These are phyloP conservation scores for Tuta absoluta DNA, from an alignment of 2,888 invertebrate genomes.

Conservation along the genomic window DNA sequence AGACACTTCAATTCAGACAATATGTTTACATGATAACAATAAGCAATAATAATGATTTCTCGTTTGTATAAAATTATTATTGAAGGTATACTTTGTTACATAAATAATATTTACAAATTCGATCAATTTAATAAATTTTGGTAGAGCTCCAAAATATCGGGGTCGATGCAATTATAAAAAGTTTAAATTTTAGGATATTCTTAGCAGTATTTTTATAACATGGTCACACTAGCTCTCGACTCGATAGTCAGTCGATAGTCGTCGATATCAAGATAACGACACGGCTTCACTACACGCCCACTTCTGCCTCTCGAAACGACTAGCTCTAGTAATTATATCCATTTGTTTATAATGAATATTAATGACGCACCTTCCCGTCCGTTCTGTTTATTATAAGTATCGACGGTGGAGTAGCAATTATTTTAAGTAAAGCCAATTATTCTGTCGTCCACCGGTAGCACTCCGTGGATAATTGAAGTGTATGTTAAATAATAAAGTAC, in stretches of 20 bases:
- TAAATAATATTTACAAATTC: too few relatives aligned
- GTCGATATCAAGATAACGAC: slow-evolving; percentile 71
- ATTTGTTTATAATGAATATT: slow-evolving; percentile 78
- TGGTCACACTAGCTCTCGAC: slow-evolving; percentile 2
- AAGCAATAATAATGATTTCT: too few relatives aligned
- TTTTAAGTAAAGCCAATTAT: slow-evolving; percentile 68
- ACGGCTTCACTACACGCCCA: slow-evolving; percentile 63
- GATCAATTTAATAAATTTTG: too few relatives aligned
- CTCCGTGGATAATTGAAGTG: slow-evolving; percentile 50
- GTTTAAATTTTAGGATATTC: neutral
- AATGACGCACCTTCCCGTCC: slow-evolving; percentile 62
- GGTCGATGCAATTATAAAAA: too few relatives aligned
- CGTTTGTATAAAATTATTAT: too few relatives aligned
- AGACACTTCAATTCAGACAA: too few relatives aligned
- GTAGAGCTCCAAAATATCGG: too few relatives aligned
- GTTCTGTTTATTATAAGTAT: slow-evolving; percentile 66
- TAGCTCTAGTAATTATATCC: slow-evolving; percentile 74
- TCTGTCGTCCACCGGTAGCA: slow-evolving; percentile 52
- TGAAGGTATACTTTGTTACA: too few relatives aligned
- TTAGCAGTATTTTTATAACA: slow-evolving; percentile 30
- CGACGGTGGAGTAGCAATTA: slow-evolving; percentile 63
- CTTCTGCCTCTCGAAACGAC: slow-evolving; percentile 66
- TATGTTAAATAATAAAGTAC: slow-evolving; percentile 51
- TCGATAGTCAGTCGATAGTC: slow-evolving; percentile 37
- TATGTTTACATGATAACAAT: too few relatives aligned